phyloP scores from a whole-genome alignment of 2,113 vertebrate genomes.

The Elephantulus edwardii region DNA sequence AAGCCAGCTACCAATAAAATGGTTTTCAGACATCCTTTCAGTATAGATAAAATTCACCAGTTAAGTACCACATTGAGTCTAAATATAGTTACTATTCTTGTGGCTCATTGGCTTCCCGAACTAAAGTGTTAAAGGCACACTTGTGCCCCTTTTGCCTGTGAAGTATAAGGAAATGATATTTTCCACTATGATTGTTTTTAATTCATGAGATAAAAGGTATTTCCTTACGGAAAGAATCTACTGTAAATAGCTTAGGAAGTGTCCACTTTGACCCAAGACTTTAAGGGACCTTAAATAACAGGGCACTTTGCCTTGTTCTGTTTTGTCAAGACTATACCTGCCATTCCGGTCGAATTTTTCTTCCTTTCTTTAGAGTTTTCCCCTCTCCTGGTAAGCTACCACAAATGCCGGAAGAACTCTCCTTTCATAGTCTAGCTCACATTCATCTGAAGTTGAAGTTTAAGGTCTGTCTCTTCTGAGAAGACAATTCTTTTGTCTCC shows the following conservation, averaged over 20 bases:
- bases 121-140: not conserved
- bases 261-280: not conserved
- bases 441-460: not conserved
- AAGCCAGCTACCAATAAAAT: not conserved
- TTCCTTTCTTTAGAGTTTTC: not conserved
- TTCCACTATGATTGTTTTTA: constrained; percentile 9
- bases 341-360: not conserved
- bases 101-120: not conserved
- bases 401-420: not conserved
- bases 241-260: not conserved
- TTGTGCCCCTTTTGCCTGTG: not conserved
- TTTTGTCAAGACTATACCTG: not conserved
- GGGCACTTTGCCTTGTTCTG: not conserved
- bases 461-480: not conserved
- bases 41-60: not conserved
- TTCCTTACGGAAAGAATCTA: constrained; percentile 1
- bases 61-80: not conserved
- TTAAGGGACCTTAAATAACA: not conserved
- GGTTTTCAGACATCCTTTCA: not conserved
- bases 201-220: not conserved
- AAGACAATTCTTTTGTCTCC: constrained; percentile 5
- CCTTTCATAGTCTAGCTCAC: not conserved
- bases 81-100: not conserved
- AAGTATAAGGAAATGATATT: not conserved
- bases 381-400: not conserved